Evolutionary conservation across 1,140 invertebrate genomes (phyloP).

Genomic region (Caerostris darwini): DNA sequence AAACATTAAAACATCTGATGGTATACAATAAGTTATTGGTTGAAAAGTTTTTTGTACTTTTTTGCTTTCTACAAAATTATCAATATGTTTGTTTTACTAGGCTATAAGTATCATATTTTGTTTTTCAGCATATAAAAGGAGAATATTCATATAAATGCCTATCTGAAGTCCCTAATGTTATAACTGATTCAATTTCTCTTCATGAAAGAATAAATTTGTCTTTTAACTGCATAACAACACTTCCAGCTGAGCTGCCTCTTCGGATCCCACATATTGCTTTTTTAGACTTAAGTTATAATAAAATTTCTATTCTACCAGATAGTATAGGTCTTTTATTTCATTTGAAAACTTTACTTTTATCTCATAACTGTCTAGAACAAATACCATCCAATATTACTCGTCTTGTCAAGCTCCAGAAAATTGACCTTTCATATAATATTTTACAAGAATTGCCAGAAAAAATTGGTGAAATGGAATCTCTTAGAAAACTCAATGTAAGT

Average conservation of each 20-base stretch:
- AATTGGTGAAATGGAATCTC: constrained; percentile 80
- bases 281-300: constrained; percentile 82
- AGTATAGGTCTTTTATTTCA: constrained; percentile 82
- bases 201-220: constrained; percentile 71
- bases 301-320: constrained; percentile 80
- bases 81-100: too few relatives aligned
- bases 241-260: constrained; percentile 81
- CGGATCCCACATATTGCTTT: constrained; percentile 81
- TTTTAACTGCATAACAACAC: constrained; percentile 78
- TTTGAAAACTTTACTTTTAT: constrained; percentile 80
- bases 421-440: constrained; percentile 82
- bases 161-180: constrained; percentile 41
- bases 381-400: constrained; percentile 80
- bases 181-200: constrained; percentile 64
- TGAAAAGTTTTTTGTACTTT: too few relatives aligned
- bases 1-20: too few relatives aligned
- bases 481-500: constrained; percentile 81
- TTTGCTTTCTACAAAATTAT: too few relatives aligned
- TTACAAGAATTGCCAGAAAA: constrained; percentile 80
- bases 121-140: constrained; percentile 65
- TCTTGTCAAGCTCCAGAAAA: constrained; percentile 81
- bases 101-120: neutral
- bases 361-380: constrained; percentile 80
- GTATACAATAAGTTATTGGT: too few relatives aligned
- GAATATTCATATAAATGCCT: constrained; percentile 68